These are phyloP conservation scores for Drosophila nigritarsus DNA, from an alignment of 2,888 invertebrate species.

Conservation along the genomic window DNA sequence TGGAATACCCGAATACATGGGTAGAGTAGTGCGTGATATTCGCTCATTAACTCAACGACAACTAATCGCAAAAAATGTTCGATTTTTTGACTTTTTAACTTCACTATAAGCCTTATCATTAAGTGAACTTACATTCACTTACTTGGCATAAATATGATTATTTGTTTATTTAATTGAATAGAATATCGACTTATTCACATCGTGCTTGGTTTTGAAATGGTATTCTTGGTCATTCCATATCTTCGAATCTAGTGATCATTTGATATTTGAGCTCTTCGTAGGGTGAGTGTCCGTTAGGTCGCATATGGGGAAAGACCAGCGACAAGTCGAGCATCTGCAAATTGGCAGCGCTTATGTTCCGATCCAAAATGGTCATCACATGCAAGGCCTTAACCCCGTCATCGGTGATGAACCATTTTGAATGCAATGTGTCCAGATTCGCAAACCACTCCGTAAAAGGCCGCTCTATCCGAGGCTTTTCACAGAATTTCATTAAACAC, in stretches of 20 bases:
- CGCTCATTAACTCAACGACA: slow-evolving; percentile 14
- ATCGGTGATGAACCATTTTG: too few relatives aligned
- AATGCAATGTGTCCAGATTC: too few relatives aligned
- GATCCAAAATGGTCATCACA: rapidly evolving
- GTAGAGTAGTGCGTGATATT: not conserved
- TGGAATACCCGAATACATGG: not conserved
- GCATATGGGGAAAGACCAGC: rapidly evolving
- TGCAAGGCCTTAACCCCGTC: too few relatives aligned
- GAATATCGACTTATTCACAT: too few relatives aligned
- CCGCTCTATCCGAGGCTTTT: too few relatives aligned
- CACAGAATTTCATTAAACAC: too few relatives aligned
- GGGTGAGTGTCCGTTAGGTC: rapidly evolving
- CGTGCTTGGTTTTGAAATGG: too few relatives aligned
- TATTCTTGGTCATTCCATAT: not conserved
- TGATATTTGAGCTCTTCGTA: not conserved
- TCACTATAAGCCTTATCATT: too few relatives aligned
- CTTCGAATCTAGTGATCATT: rapidly evolving
- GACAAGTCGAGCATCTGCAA: not conserved
- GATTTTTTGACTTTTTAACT: not conserved
- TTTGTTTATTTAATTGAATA: too few relatives aligned
- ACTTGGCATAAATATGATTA: too few relatives aligned
- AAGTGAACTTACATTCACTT: not conserved
- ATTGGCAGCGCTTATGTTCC: rapidly evolving
- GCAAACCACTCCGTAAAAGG: too few relatives aligned
- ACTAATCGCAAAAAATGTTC: not conserved